Percentiles rank a stretch among this genome's conserved stretches.
Evolutionary conservation across 2,888 invertebrate genomes (phyloP).

Genomic region (Acanthococcus lagerstroemiae): DNA sequence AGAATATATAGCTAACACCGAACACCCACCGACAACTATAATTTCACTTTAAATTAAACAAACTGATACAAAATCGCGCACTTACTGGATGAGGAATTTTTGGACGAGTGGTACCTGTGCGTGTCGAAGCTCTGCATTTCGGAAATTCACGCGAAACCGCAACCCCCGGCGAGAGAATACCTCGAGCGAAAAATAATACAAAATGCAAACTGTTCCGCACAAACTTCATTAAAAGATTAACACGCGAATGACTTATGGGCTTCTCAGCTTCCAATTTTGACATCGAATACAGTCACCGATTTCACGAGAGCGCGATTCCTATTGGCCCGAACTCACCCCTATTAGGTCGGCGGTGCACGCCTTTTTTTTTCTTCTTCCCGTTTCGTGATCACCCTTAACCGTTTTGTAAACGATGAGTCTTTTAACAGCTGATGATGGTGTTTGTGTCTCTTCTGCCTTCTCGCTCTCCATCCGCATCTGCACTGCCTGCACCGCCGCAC

Average conservation of each 20-base stretch:
- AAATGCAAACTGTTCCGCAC: constrained; percentile 1
- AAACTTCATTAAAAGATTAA: constrained; percentile 26
- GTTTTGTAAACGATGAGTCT: constrained; percentile 27
- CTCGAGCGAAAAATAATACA: not conserved
- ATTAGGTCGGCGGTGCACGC: constrained; percentile 12
- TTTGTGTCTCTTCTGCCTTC: constrained; percentile 1
- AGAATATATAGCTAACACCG: no score
- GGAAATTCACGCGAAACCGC: not conserved
- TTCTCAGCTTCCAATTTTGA: constrained; percentile 29
- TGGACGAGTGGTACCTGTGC: not conserved
- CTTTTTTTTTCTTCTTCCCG: constrained; percentile 11
- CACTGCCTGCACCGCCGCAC: not conserved
- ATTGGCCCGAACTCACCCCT: constrained; percentile 21
- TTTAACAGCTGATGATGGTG: constrained; percentile 26
- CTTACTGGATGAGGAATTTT: constrained; percentile 20
- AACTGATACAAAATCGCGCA: not conserved
- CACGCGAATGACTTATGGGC: constrained; percentile 23
- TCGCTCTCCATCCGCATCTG: not conserved
- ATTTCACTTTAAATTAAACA: no score
- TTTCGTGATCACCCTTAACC: constrained; percentile 28
- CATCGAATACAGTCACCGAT: constrained; percentile 25
- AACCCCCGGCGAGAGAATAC: not conserved
- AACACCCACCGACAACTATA: no score
- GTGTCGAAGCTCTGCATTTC: constrained; percentile 18
- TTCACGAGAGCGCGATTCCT: constrained; percentile 4